phyloP scores from a whole-genome alignment of 2,888 invertebrate species.

The Acrobasis consociella region DNA sequence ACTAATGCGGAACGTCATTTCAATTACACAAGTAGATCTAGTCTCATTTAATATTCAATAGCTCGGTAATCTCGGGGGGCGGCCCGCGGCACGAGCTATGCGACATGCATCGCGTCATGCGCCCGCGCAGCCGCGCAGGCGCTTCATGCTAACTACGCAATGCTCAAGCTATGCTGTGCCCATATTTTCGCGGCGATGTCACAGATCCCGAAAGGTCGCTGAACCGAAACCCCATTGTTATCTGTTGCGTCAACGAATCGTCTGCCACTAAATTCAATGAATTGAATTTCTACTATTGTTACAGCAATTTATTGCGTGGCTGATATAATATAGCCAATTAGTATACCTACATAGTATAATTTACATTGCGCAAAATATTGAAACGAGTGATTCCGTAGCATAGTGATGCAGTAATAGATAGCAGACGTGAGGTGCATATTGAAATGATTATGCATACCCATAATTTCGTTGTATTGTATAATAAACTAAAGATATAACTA shows the following conservation, averaged over 20 bases:
- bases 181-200: slow-evolving; percentile 78
- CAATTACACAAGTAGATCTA: slow-evolving; percentile 62
- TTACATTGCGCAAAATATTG: slow-evolving; percentile 39
- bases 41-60: slow-evolving; percentile 73
- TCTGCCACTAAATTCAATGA: slow-evolving; percentile 71
- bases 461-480: slow-evolving; percentile 6
- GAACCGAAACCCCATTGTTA: slow-evolving; percentile 78
- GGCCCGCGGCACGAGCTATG: slow-evolving; percentile 66
- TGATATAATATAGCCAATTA: slow-evolving; percentile 57
- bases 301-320: slow-evolving; percentile 61
- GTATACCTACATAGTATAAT: slow-evolving; percentile 47
- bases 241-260: slow-evolving; percentile 76
- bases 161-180: slow-evolving; percentile 56
- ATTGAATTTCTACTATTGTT: slow-evolving; percentile 74
- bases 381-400: slow-evolving; percentile 39
- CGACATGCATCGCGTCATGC: slow-evolving; percentile 67
- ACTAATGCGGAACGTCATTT: slow-evolving; percentile 61
- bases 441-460: slow-evolving; percentile 12
- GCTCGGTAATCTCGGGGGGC: slow-evolving; percentile 70
- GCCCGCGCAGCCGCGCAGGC: slow-evolving; percentile 24
- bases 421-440: slow-evolving; percentile 19
- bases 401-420: slow-evolving; percentile 16
- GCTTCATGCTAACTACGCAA: slow-evolving; percentile 46
- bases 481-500: background rate
- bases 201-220: slow-evolving; percentile 76